Conservation (phyloP, 2,888 invertebrate species). For the Drosophila mimetica region DNA sequence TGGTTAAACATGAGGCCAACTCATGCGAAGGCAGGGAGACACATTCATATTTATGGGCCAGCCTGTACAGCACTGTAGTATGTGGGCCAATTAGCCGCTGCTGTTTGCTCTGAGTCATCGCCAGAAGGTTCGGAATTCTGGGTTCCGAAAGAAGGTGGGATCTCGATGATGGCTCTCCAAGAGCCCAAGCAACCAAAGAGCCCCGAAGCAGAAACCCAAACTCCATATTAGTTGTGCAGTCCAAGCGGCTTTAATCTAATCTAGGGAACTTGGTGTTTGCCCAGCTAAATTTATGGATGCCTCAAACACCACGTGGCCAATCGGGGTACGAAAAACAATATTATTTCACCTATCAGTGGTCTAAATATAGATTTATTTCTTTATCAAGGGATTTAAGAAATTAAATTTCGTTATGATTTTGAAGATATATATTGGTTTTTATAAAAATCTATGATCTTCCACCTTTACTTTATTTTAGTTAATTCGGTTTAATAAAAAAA, state of each 20-base stretch:
- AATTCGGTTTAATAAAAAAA: too few relatives aligned
- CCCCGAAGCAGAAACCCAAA: background rate
- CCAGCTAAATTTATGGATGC: slow-evolving; percentile 51
- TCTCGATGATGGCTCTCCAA: background rate
- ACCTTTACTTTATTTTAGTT: too few relatives aligned
- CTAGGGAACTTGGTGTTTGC: slow-evolving; percentile 28
- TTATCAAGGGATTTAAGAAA: too few relatives aligned
- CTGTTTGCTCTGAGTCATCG: slow-evolving; percentile 24
- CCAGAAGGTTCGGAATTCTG: background rate
- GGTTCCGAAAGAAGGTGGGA: background rate
- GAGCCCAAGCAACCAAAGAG: background rate
- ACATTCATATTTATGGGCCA: slow-evolving; percentile 23
- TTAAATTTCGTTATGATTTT: too few relatives aligned
- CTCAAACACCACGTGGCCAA: slow-evolving; percentile 25
- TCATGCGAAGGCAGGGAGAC: slow-evolving; percentile 26
- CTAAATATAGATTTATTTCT: too few relatives aligned
- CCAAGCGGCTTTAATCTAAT: slow-evolving; percentile 33
- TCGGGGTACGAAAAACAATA: background rate
- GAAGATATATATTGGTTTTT: too few relatives aligned
- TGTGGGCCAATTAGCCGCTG: slow-evolving; percentile 28
- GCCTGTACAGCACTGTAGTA: slow-evolving; percentile 14
- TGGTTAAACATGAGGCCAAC: slow-evolving; percentile 35
- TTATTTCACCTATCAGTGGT: background rate
- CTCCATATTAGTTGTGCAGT: slow-evolving; percentile 6
- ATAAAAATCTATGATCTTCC: too few relatives aligned